A percentile compares a stretch with the other conserved stretches of the same genome.
Evolutionary conservation across 2,888 invertebrate genomes (phyloP).

Genomic region (Asteroscopus sphinx): DNA sequence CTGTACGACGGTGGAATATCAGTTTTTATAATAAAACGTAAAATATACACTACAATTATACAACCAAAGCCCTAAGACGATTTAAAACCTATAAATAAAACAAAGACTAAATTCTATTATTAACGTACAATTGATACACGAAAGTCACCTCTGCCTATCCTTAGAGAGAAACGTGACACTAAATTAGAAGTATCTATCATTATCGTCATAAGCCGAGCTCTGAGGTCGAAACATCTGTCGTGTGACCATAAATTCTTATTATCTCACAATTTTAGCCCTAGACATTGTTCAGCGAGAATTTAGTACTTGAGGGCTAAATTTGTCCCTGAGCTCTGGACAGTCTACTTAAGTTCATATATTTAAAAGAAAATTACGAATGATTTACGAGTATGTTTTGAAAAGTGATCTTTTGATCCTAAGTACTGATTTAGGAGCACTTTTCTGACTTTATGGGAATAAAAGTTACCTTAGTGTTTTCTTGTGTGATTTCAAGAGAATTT

Average conservation of each 20-base stretch:
- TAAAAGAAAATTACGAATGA: conserved; percentile 9
- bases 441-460: background rate
- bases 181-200: conserved; percentile 36
- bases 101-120: no score
- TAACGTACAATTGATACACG: no score
- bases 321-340: conserved; percentile 24
- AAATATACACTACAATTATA: no score
- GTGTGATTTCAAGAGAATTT: conserved; percentile 1
- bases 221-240: conserved; percentile 22
- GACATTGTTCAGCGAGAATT: conserved; percentile 24
- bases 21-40: no score
- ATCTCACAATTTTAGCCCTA: conserved; percentile 20
- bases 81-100: no score
- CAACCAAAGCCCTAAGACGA: no score
- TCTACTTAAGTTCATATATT: conserved; percentile 9
- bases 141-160: conserved; percentile 2
- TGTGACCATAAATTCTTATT: conserved; percentile 42
- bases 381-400: conserved; percentile 1
- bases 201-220: conserved; percentile 36
- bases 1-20: no score
- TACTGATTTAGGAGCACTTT: conserved; percentile 4
- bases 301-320: conserved; percentile 20
- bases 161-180: conserved; percentile 1
- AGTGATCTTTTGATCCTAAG: conserved; percentile 3
- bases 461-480: background rate